A percentile compares a stretch with the other conserved stretches of the same genome.
phyloP scores from a whole-genome alignment of 92 coral and sea anemone genomes.

The Palythoa caribaeorum region DNA sequence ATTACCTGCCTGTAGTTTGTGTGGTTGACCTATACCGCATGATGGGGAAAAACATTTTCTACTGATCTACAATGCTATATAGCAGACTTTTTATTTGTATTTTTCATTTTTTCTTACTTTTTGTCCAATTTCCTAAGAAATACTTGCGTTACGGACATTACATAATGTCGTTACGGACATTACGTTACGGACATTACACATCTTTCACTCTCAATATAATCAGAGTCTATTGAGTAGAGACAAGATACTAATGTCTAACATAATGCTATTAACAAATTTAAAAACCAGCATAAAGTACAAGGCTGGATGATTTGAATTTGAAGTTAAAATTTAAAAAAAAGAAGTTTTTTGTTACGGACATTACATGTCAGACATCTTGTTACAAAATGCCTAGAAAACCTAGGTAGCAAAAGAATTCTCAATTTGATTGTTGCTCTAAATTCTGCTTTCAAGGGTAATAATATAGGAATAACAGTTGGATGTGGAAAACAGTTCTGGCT shows the following conservation, averaged over 20 bases:
- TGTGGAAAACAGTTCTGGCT: too few species aligned
- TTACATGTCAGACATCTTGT: too few species aligned
- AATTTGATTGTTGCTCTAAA: too few species aligned
- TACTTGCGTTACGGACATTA: not conserved
- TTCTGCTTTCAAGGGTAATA: too few species aligned
- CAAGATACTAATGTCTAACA: slow-evolving; percentile 30
- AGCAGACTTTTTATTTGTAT: not conserved
- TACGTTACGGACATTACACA: too few species aligned
- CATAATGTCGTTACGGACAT: not conserved
- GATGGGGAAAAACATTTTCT: not conserved
- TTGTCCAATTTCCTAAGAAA: not conserved
- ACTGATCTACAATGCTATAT: not conserved
- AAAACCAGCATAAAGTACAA: slow-evolving; percentile 39
- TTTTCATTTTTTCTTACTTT: not conserved
- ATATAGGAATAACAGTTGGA: too few species aligned
- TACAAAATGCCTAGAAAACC: too few species aligned
- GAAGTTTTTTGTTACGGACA: too few species aligned
- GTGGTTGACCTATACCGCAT: slow-evolving; percentile 1
- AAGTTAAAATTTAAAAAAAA: too few species aligned
- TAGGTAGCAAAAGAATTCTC: too few species aligned
- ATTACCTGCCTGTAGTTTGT: slow-evolving; percentile 5
- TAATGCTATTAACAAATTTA: slow-evolving; percentile 37
- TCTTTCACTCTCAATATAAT: not conserved
- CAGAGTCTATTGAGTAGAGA: not conserved
- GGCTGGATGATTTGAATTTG: slow-evolving; percentile 43